Conservation (phyloP, 2,797 vertebrate species). For the Dermochelys coriacea region DNA sequence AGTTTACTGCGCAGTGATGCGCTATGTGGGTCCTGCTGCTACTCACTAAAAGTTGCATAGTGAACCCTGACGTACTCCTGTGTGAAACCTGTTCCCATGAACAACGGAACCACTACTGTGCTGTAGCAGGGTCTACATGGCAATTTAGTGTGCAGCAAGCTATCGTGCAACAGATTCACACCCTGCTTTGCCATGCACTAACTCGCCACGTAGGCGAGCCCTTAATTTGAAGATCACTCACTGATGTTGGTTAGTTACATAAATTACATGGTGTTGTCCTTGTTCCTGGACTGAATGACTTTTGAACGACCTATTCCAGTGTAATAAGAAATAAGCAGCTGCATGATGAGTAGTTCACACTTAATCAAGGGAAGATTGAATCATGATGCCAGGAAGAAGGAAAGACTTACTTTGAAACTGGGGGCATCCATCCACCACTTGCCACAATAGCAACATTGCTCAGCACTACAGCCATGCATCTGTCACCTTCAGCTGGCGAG, state of each 20-base stretch:
- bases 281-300: not conserved
- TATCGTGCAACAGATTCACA: not conserved
- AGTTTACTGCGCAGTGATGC: not conserved
- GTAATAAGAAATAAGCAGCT: slow-evolving; percentile 16
- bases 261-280: slow-evolving; percentile 16
- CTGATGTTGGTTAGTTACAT: slow-evolving; percentile 7
- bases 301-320: not conserved
- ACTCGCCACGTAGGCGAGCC: not conserved
- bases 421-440: not conserved
- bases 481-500: not conserved
- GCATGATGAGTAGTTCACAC: not conserved
- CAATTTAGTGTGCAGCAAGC: not conserved
- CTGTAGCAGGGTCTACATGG: no score
- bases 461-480: accelerated
- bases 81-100: not conserved
- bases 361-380: not conserved
- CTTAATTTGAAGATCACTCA: not conserved
- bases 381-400: not conserved
- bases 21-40: not conserved
- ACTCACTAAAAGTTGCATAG: not conserved
- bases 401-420: not conserved
- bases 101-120: not conserved
- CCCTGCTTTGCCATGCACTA: not conserved
- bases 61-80: not conserved
- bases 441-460: not conserved